Evolutionary conservation across 2,888 invertebrate species (phyloP), one percentile per base, ranked within the genome.

Genomic region (Nemurella pictetii): DNA sequence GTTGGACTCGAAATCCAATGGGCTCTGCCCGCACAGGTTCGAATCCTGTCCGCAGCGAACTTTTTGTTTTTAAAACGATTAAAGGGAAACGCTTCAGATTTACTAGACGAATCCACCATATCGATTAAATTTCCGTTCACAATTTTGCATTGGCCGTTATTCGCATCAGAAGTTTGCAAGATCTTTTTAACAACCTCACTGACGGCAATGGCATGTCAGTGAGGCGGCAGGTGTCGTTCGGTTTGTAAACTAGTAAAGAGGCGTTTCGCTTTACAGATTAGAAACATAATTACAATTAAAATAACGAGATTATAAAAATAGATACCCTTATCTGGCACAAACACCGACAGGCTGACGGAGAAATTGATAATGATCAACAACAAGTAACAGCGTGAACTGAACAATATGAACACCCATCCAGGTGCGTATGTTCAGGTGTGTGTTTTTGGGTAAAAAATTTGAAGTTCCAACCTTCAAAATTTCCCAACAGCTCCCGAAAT

Each of bases 1-100:
- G 84, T 84, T 85, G 85, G 85, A 85, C 84, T 85, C 83, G 85
- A 85, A 85, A 84, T 84, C 84, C 85, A 85, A 84, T 85, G 85
- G 85, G 84, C 83, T 85, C 85, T 85, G 80, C 85, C 85, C 85
- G 85, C 84, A 85, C 85, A 85, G 84, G 85, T 84, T 85, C 85
- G 84, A 84, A 85, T 85, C 85, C 84, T 85, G 85, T 85, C 84
- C 85, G 85, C 83, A 85, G 85, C 85, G 84, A 36, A 81, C 29
- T 78, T 83, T 80, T 84, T 30, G 27, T 77, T 84, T 75, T 28
- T 27, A 7, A 27, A 30, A 78, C 5, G n/a, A 28, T 12, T 27
- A 15, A n/a, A 25, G 75, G 55, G 20, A 55, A 55, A 7, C 55
- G 20, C 15, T 55, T 55, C 32, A 32, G 4, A 9, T 32, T 32